Percentiles rank a stretch among this genome's conserved stretches.
These are phyloP conservation scores for Sciurus niger DNA, from an alignment of 2,113 vertebrate species.

Conservation along the genomic window DNA sequence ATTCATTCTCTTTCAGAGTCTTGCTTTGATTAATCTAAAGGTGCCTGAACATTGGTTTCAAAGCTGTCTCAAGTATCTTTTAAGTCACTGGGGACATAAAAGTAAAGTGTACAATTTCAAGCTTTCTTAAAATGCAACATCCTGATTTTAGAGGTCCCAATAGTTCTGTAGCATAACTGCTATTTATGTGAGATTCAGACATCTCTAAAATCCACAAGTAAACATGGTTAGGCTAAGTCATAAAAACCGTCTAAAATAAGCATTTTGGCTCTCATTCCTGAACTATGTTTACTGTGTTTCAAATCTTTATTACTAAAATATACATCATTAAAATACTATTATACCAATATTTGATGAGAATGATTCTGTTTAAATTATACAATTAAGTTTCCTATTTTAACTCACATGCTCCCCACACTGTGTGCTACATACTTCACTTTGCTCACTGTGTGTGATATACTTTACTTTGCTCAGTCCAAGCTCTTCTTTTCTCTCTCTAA, in stretches of 20 bases:
- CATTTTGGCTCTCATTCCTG: not conserved
- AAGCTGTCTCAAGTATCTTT: not conserved
- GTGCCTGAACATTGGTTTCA: not conserved
- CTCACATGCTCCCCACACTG: not conserved
- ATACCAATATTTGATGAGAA: not conserved
- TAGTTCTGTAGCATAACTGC: not conserved
- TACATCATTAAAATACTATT: not conserved
- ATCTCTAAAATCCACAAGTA: not conserved
- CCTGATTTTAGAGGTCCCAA: not conserved
- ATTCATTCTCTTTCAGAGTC: constrained; percentile 1
- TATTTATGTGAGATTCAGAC: not conserved
- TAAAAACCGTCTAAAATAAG: not conserved
- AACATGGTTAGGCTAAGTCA: not conserved
- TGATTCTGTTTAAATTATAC: not conserved
- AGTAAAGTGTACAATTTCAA: not conserved
- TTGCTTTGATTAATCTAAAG: constrained; percentile 46
- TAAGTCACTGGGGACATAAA: not conserved
- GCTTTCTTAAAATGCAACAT: not conserved
- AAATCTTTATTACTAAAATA: not conserved
- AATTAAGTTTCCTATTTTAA: not conserved
- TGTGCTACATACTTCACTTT: not conserved
- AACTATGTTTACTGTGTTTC: not conserved
- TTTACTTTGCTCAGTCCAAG: not conserved
- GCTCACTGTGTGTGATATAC: not conserved
- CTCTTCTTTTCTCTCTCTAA: not conserved